Base-by-base conservation (phyloP, 2,113 vertebrate species). In the Saguinus midas region DNA sequence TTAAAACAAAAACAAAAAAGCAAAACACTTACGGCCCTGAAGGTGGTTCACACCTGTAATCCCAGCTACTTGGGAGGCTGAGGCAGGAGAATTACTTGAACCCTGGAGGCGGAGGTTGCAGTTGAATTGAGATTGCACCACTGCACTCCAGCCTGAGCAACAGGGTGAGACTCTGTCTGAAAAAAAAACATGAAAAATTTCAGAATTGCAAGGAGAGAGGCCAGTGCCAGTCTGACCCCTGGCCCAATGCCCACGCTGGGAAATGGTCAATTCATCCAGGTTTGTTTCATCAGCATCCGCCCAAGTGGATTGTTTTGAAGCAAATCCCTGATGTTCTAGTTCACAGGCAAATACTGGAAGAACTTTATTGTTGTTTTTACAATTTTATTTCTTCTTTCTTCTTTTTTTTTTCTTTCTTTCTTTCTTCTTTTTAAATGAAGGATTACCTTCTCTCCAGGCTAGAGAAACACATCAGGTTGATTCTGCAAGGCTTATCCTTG, bases 161-260 rank as follows among this genome's bases (percentile, higher is more conserved):
- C 61, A 64, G 12, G 61, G 27, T 6, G 27, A 64, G 61, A 64
- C 27, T 64, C 61, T 64, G 61, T 32, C 61, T 13, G 45, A 61
- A 12, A 75, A 37, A 55, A 25, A 50, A 35, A 12, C 11, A 40
- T 11, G 72, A 90, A 35, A n/a, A 23, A 25, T 55, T 23, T 5
- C 57, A 16, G 16, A 23, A 48, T n/a, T 52, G 17, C 27, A 21
- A 35, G 35, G 57, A 52, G 52, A 57, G 76, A 43, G 93, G 29
- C 5, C 29, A 3, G 43, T 0, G 0, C 14, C 6, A 3, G 0
- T 29, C 37, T 20, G n/a, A 17, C 87, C 70, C 35, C 10, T 2
- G 23, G 4, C 3, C 25, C 35, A 1, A 3, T 1, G 21, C 12
- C 21, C n/a, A 4, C 40, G 48, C 43, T 70, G 0, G 1, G 27